Evolutionary conservation across 1,140 invertebrate genomes (phyloP).

Genomic region (Thrips palmi): DNA sequence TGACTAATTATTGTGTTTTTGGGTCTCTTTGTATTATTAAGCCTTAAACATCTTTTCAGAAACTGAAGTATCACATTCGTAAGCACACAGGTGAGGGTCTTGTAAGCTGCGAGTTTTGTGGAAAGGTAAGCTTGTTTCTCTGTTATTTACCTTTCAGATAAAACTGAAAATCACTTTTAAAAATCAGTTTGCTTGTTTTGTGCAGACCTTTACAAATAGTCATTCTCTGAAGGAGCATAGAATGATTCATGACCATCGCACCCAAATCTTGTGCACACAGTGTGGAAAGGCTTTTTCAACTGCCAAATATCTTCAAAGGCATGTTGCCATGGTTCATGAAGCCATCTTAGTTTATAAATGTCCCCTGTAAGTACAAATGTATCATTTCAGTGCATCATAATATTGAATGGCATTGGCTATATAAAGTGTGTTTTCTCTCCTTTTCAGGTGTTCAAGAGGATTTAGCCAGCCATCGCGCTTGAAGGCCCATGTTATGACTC

Average conservation of each 20-base stretch:
- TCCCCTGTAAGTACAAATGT: conserved; percentile 14
- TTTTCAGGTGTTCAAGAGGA: conserved; percentile 12
- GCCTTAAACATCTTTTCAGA: conserved; percentile 15
- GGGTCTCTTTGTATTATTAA: conserved; percentile 1
- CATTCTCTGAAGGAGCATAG: conserved; percentile 18
- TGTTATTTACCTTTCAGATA: not conserved
- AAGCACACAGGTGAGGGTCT: conserved; percentile 21
- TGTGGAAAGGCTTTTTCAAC: conserved; percentile 18
- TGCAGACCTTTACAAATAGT: conserved; percentile 17
- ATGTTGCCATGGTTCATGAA: conserved; percentile 16
- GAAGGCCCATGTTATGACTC: conserved; percentile 16
- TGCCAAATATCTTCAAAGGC: conserved; percentile 17
- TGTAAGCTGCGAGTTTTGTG: conserved; percentile 18
- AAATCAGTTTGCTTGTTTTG: not conserved
- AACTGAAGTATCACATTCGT: conserved; percentile 21
- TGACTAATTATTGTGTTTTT: conserved; percentile 1
- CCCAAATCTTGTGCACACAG: conserved; percentile 14
- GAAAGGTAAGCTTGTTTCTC: conserved; percentile 15
- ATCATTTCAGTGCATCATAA: not conserved
- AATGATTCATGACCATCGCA: conserved; percentile 15
- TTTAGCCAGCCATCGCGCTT: conserved; percentile 13
- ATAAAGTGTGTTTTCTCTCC: not conserved
- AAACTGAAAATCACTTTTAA: not conserved
- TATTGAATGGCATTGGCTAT: not conserved
- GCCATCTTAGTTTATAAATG: conserved; percentile 11